Conservation (phyloP, 2,797 vertebrate genomes). For the Lepilemur ruficaudatus region DNA sequence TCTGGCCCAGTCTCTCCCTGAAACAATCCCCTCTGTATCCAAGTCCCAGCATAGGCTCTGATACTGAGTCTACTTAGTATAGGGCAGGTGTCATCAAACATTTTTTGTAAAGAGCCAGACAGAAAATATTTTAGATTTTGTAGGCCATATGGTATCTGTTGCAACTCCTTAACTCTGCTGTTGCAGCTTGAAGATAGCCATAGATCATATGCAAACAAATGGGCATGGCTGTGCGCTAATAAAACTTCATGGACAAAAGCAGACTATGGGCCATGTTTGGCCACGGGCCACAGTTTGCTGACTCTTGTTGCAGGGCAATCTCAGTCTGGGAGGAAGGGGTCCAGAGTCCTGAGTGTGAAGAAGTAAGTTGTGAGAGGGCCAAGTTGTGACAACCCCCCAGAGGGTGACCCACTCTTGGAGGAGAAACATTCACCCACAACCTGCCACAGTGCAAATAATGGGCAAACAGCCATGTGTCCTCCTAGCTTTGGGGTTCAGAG, state of each 20-base stretch:
- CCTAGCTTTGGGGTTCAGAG: background rate
- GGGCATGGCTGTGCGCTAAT: background rate
- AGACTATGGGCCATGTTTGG: background rate
- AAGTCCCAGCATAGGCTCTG: background rate
- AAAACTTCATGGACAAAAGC: conserved; percentile 30
- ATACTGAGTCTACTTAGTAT: background rate
- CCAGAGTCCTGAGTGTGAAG: background rate
- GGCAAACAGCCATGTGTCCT: background rate
- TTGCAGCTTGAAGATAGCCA: background rate
- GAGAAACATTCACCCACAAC: background rate
- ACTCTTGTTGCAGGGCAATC: background rate
- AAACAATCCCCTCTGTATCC: background rate
- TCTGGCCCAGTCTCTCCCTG: background rate
- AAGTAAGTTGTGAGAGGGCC: background rate
- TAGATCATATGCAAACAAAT: background rate
- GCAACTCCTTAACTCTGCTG: background rate
- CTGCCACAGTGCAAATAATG: fast-evolving
- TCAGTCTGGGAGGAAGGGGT: background rate
- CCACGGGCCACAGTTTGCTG: background rate
- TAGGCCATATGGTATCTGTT: background rate
- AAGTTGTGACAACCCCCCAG: background rate
- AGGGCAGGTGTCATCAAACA: background rate
- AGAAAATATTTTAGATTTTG: background rate
- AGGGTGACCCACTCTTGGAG: background rate
- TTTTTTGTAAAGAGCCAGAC: background rate